A percentile compares a stretch with the other conserved stretches of the same genome.
These are phyloP conservation scores for Choreutis nemorana DNA, from an alignment of 2,888 invertebrate species.

Conservation along the genomic window DNA sequence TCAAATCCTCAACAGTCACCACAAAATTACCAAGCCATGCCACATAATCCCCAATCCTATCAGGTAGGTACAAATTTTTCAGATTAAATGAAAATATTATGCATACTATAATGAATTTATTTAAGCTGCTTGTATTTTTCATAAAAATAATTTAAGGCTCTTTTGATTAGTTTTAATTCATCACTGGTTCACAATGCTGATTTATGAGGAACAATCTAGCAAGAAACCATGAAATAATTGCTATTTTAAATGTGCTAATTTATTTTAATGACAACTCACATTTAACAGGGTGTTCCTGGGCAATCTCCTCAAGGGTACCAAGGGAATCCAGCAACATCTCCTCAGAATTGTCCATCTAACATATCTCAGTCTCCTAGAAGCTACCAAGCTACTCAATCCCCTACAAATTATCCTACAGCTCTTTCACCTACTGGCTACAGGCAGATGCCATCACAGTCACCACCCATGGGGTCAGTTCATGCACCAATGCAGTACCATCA, in stretches of 20 bases:
- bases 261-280: background rate
- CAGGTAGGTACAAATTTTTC: slow-evolving; percentile 43
- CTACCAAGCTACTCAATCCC: slow-evolving; percentile 66
- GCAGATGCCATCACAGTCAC: slow-evolving; percentile 55
- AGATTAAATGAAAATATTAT: no score
- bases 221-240: background rate
- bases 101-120: no score
- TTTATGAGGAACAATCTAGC: no score
- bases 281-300: slow-evolving; percentile 35
- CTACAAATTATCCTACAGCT: slow-evolving; percentile 56
- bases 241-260: background rate
- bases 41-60: slow-evolving; percentile 59
- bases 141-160: background rate
- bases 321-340: slow-evolving; percentile 61
- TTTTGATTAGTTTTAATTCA: background rate
- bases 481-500: slow-evolving; percentile 56
- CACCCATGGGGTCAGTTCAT: slow-evolving; percentile 57
- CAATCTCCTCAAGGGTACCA: slow-evolving; percentile 64
- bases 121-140: no score
- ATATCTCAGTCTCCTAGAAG: slow-evolving; percentile 47
- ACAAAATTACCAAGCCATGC: slow-evolving; percentile 50
- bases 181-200: background rate
- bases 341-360: slow-evolving; percentile 51
- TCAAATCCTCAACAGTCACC: slow-evolving; percentile 48
- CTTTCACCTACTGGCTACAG: slow-evolving; percentile 64